These are phyloP conservation scores for Orchestia grillus DNA, from an alignment of 1,140 invertebrate species.

Conservation along the genomic window DNA sequence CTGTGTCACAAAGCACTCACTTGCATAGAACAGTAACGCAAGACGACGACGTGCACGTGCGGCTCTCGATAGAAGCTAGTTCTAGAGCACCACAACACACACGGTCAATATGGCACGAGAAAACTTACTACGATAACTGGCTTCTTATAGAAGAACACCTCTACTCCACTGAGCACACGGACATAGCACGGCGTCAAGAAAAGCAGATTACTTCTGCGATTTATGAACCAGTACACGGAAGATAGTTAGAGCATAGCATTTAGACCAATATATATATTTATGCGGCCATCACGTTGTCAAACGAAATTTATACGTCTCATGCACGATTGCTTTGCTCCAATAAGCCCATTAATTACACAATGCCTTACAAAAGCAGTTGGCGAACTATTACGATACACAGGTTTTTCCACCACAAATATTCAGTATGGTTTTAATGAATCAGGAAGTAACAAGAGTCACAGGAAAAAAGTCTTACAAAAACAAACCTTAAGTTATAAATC, in stretches of 20 bases:
- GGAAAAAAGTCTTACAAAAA: background rate
- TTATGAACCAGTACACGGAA: background rate
- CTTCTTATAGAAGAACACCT: background rate
- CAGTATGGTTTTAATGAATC: background rate
- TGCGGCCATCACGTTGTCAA: background rate
- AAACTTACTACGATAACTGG: background rate
- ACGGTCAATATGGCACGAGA: background rate
- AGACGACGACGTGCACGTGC: background rate
- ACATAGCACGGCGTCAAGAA: background rate
- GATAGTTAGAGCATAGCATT: background rate
- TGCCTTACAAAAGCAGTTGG: background rate
- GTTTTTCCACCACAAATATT: background rate
- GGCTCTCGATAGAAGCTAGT: no score
- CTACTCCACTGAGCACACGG: background rate
- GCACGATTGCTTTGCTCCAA: background rate
- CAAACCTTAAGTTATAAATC: background rate
- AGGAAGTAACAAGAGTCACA: background rate
- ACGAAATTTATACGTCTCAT: background rate
- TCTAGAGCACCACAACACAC: background rate
- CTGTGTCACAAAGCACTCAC: background rate
- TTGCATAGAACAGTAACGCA: background rate
- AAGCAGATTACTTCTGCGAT: background rate
- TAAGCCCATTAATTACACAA: background rate
- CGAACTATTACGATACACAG: background rate
- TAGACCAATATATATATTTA: background rate